Conservation (phyloP, 2,113 vertebrate genomes). For the Gobio gobio region DNA sequence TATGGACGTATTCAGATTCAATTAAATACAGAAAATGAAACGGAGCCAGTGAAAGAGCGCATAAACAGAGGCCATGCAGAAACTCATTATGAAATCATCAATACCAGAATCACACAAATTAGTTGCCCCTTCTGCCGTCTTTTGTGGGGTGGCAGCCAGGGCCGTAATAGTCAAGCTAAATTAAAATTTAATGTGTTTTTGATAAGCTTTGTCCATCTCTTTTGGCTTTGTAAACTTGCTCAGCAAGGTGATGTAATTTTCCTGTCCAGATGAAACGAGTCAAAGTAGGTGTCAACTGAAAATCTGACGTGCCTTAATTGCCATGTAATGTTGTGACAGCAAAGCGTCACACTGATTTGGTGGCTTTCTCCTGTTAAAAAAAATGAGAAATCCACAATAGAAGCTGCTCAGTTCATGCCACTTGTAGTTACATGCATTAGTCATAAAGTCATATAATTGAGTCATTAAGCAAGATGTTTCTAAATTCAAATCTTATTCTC, state of each 20-base stretch:
- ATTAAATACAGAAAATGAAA: conserved; percentile 50
- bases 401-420: not conserved
- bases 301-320: not conserved
- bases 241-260: conserved; percentile 37
- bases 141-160: conserved; percentile 21
- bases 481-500: not conserved
- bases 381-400: not conserved
- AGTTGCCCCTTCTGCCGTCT: conserved; percentile 1
- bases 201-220: conserved; percentile 48
- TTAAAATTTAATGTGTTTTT: conserved; percentile 50
- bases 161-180: conserved; percentile 42
- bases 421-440: not conserved
- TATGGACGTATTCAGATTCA: conserved; percentile 34
- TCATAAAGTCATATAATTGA: not conserved
- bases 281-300: not conserved
- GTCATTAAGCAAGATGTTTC: not conserved
- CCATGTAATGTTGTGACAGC: conserved; percentile 6
- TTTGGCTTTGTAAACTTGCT: conserved; percentile 29
- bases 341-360: not conserved
- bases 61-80: conserved; percentile 34
- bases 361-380: not conserved
- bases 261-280: conserved; percentile 11
- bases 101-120: conserved; percentile 38
- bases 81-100: conserved; percentile 53
- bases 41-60: not conserved